Base-by-base conservation (phyloP, 2,113 vertebrate species). In the Urocynchramus pylzowi region DNA sequence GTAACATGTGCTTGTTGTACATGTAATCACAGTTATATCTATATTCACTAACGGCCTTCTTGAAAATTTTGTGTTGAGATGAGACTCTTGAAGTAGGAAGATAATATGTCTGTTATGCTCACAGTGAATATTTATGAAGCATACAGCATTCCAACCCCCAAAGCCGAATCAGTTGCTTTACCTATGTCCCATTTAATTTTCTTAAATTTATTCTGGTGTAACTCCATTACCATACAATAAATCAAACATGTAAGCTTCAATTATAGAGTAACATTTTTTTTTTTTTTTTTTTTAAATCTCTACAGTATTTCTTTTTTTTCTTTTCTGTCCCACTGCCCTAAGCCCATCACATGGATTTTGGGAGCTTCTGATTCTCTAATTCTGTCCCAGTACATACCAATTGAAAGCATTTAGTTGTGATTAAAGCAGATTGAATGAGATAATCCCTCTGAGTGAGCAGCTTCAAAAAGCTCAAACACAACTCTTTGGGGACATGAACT, bases 371-470 rank as follows among this genome's bases (percentile, higher is more conserved):
- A 95, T 96, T 96, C 91, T 97, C 96, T 98, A 97, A 98, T 97
- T 97, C 97, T 96, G 79, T 94, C 87, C 97, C 97, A 76, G 90
- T 95, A 92, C 96, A 97, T 94, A 98, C 97, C 98, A 98, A 96
- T 98, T 98, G 98, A 98, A 98, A 98, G 97, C 98, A 96, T 98
- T 99, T 99, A 99, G 98, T 97, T 98, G 97, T 96, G 98, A 99
- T 99, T 99, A 99, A 98, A 97, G 97, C 97, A 98, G 98, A 99
- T 99, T 99, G 98, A 97, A 98, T 97, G 95, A 98, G 98, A 98
- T 99, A 99, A 99, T 99, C 98, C 98, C 95, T 97, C 87, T 94
- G 98, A 98, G 97, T 98, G 98, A 98, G 94, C 97, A 98, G 98
- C 98, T 98, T 99, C 98, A 98, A 98, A 98, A 96, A 98, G 98